A percentile compares a stretch with the other conserved stretches of the same genome.
Evolutionary conservation across 2,797 vertebrate genomes (phyloP).

Genomic region (Diceros bicornis): DNA sequence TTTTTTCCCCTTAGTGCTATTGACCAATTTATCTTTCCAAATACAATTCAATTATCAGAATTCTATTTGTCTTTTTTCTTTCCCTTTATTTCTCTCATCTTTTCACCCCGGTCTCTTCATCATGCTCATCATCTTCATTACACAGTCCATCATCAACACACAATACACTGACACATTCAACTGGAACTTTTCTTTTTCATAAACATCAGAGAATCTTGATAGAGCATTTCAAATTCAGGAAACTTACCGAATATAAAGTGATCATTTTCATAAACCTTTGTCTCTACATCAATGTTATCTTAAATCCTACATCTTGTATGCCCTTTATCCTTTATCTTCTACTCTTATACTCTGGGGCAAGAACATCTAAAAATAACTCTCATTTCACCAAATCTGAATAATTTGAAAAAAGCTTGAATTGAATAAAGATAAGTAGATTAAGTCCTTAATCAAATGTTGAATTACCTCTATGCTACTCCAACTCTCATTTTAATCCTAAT

Average conservation of each 20-base stretch:
- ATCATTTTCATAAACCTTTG: slow-evolving; percentile 60
- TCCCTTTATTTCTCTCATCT: neutral
- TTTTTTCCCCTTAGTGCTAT: neutral
- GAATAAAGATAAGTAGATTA: slow-evolving; percentile 85
- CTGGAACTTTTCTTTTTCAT: neutral
- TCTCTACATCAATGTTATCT: slow-evolving; percentile 61
- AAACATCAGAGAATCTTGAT: slow-evolving; percentile 15
- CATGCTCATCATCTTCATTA: neutral
- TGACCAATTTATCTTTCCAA: slow-evolving; percentile 81
- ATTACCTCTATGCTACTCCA: slow-evolving; percentile 74
- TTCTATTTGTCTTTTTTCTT: neutral
- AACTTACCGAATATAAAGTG: slow-evolving; percentile 57
- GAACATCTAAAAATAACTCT: slow-evolving; percentile 79
- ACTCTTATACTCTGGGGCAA: slow-evolving; percentile 58
- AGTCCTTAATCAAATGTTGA: slow-evolving; percentile 83
- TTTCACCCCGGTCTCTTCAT: neutral
- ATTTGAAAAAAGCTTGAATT: slow-evolving; percentile 79
- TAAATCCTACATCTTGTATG: slow-evolving; percentile 59
- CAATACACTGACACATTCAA: neutral
- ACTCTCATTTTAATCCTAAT: slow-evolving; percentile 84
- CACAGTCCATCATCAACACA: neutral
- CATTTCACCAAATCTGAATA: slow-evolving; percentile 77
- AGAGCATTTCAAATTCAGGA: slow-evolving; percentile 1
- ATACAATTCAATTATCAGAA: slow-evolving; percentile 76
- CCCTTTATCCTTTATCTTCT: slow-evolving; percentile 68